A percentile compares a stretch with the other conserved stretches of the same genome.
Evolutionary conservation across 2,113 vertebrate species (phyloP).

Genomic region (Colossoma macropomum): DNA sequence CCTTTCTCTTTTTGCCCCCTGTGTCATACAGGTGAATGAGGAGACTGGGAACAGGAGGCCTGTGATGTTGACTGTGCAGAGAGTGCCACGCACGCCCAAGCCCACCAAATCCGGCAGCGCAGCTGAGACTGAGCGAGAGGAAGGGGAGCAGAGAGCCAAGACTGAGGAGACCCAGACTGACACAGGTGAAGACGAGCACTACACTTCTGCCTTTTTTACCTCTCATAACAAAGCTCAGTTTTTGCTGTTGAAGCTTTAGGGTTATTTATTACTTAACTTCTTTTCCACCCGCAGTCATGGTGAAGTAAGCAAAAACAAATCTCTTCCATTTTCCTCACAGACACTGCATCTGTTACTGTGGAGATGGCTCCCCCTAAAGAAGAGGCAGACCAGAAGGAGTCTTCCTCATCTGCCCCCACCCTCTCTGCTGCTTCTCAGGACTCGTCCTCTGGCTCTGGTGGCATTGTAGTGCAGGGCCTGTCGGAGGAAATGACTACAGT

Average conservation of each 20-base stretch:
- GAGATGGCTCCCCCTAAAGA: conserved; percentile 77
- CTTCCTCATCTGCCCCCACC: conserved; percentile 57
- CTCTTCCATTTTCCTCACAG: conserved; percentile 49
- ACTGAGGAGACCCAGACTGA: conserved; percentile 71
- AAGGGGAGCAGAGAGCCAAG: conserved; percentile 77
- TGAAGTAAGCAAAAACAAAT: not conserved
- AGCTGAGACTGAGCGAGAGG: conserved; percentile 86
- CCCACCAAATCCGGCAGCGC: conserved; percentile 80
- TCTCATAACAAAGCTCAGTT: not conserved
- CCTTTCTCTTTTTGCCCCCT: too few relatives aligned
- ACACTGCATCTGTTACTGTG: conserved; percentile 68
- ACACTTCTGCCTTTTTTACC: not conserved
- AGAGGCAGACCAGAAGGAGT: conserved; percentile 71
- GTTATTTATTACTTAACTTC: not conserved
- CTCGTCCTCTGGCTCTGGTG: conserved; percentile 64
- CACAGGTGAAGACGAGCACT: conserved; percentile 52
- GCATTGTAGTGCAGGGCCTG: conserved; percentile 86
- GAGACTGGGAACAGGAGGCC: conserved; percentile 92
- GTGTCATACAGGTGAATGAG: conserved; percentile 84
- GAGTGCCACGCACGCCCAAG: conserved; percentile 83
- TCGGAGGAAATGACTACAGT: conserved; percentile 91
- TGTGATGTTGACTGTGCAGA: conserved; percentile 91
- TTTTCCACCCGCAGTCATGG: not conserved
- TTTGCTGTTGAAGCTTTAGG: not conserved
- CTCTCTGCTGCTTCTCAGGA: conserved; percentile 60